phyloP scores from a whole-genome alignment of 2,888 invertebrate species.

The Melinaea marsaeus region DNA sequence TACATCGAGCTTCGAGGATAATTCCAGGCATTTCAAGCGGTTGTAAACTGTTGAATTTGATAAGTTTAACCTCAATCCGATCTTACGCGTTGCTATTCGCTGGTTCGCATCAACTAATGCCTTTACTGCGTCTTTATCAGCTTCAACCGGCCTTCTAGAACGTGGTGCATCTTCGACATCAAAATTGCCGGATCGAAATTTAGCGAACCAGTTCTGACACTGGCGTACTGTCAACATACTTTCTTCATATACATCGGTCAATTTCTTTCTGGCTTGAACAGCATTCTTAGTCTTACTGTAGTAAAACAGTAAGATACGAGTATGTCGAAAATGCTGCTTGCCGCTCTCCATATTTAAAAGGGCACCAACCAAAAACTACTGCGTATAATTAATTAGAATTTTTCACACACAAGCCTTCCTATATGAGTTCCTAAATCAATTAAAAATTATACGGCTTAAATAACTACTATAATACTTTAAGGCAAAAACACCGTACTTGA shows the following conservation, averaged over 20 bases:
- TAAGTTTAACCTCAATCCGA: neutral
- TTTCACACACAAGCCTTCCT: neutral
- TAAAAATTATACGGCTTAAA: slow-evolving; percentile 6
- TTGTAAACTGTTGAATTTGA: neutral
- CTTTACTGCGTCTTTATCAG: neutral
- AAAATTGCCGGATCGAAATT: neutral
- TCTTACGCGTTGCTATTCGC: neutral
- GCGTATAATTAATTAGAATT: neutral
- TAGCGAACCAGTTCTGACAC: slow-evolving; percentile 2
- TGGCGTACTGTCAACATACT: too few species aligned
- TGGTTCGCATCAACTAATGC: neutral
- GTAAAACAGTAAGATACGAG: neutral
- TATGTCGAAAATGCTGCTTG: neutral
- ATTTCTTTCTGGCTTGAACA: too few species aligned
- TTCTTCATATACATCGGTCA: too few species aligned
- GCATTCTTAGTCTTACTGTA: neutral
- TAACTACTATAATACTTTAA: neutral
- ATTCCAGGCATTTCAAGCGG: neutral
- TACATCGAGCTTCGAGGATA: too few species aligned
- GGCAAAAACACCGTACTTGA: too few species aligned
- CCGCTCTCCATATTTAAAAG: neutral
- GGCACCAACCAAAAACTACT: neutral
- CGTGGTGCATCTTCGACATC: neutral
- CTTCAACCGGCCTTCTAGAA: neutral
- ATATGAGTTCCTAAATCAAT: neutral